These are phyloP conservation scores for Phyllotreta striolata DNA, from an alignment of 2,888 invertebrate species.

Conservation along the genomic window DNA sequence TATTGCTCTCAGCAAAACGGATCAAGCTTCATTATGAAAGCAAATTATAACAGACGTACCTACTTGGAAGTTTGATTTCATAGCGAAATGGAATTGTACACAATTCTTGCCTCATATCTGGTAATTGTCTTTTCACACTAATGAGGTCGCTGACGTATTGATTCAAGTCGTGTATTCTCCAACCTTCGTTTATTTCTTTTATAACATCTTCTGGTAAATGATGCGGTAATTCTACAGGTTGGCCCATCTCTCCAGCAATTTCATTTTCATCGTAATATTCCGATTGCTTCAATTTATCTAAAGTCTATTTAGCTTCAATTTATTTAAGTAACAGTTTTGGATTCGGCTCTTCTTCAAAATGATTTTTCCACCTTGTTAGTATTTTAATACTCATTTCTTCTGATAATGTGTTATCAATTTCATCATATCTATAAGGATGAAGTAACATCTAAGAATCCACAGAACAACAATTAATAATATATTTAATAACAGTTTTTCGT, in stretches of 20 bases:
- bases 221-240: conserved; percentile 11
- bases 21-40: conserved; percentile 99
- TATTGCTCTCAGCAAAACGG: conserved; percentile 91
- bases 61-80: conserved; percentile 74
- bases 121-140: conserved; percentile 22
- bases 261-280: not conserved
- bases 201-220: conserved; percentile 10
- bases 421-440: too few relatives aligned
- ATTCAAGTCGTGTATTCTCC: conserved; percentile 20
- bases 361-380: too few relatives aligned
- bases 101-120: conserved; percentile 58
- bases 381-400: too few relatives aligned
- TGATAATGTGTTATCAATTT: too few relatives aligned
- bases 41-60: conserved; percentile 93
- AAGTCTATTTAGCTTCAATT: not conserved
- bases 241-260: conserved; percentile 21
- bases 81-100: conserved; percentile 77
- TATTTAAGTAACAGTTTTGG: too few relatives aligned
- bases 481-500: too few relatives aligned
- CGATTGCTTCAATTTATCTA: not conserved
- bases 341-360: too few relatives aligned
- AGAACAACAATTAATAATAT: too few relatives aligned
- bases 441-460: too few relatives aligned
- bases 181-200: conserved; percentile 19
- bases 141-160: conserved; percentile 26